Base-by-base conservation (phyloP, 2,888 invertebrate species). In the Eilema depressum region DNA sequence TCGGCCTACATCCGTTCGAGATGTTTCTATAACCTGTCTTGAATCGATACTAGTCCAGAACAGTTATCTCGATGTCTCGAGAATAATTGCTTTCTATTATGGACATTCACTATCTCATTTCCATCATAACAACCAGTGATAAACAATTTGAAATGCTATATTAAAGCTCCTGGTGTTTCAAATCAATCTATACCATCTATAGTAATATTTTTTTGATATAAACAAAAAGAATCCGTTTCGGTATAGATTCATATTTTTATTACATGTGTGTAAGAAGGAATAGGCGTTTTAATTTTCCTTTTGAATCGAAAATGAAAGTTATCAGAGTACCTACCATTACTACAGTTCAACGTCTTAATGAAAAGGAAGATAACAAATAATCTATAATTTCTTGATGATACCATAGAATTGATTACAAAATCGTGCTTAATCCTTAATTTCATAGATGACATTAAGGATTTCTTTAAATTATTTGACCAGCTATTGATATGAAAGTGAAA, bases 1-100 rank as follows among this genome's bases (percentile, higher is more conserved):
- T 74, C 83, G 87, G 84, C 87, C 85, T 71, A 89, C 86, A 83
- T 85, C 74, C 61, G 47, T 56, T 73, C 72, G 71, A 80, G 79
- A 82, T 80, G 78, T 78, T 77, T 80, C 78, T 76, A 81, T 78
- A 84, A 84, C 84, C 78, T 79, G 80, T 80, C 80, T 78, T 70
- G 26, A 65, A 77, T 76, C 73, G 75, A 82, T 75, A 76, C 68
- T n/a, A 68, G 61, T 25, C 71, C 74, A 70, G 75, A 78, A 83
- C 81, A 80, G 83, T 85, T 83, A 83, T 28, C 74, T 74, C 28
- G 60, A 60, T 41, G 53, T 25, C 41, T 70, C 41, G 75, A 78
- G 67, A 78, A 75, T 67, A 66, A 76, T 80, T 70, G 65, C 66
- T 68, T 63, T 60, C 33, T 74, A 77, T 68, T 75, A 66, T 66